phyloP scores from a whole-genome alignment of 2,113 vertebrate species.

The Tupaia chinensis region DNA sequence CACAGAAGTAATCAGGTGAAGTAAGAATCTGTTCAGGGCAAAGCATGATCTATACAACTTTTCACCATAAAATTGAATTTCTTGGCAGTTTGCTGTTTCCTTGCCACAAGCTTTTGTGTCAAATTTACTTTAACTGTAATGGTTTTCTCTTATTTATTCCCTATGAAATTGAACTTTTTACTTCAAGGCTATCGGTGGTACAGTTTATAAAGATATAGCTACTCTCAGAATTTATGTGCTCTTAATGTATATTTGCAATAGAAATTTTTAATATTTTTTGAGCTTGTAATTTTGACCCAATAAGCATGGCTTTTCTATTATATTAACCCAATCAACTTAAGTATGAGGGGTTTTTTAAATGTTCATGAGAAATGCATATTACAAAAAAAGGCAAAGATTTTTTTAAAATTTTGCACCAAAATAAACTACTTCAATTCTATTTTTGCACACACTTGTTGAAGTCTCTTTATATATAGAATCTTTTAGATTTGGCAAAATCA shows the following conservation, averaged over 20 bases:
- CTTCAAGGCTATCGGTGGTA: neutral
- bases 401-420: too few relatives aligned
- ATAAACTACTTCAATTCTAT: too few relatives aligned
- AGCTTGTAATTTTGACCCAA: neutral
- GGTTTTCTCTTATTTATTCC: neutral
- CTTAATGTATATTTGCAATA: neutral
- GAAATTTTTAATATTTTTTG: neutral
- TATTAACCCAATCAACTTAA: neutral
- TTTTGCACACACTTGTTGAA: too few relatives aligned
- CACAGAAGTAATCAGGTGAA: neutral
- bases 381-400: too few relatives aligned
- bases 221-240: neutral
- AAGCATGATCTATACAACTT: neutral
- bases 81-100: neutral
- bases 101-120: neutral
- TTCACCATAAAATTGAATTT: neutral
- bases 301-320: neutral
- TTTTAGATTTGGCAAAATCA: neutral
- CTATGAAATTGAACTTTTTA: neutral
- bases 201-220: neutral
- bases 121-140: neutral
- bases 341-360: neutral
- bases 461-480: neutral
- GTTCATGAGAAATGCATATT: too few relatives aligned
- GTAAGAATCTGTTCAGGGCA: neutral